These are phyloP conservation scores for Drosophila kurseongensis DNA, from an alignment of 1,140 invertebrate genomes.

Conservation along the genomic window DNA sequence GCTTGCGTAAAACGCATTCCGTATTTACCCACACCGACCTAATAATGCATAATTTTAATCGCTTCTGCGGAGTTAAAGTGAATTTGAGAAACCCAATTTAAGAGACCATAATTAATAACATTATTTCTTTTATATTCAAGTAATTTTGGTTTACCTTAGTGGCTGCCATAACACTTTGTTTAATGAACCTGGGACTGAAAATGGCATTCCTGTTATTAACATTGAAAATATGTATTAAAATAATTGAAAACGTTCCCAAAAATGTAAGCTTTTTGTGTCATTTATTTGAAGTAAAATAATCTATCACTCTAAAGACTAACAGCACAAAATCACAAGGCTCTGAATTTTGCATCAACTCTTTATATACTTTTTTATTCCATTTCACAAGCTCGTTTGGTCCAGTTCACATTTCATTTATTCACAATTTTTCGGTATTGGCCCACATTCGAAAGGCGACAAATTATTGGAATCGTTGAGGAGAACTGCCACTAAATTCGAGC, in stretches of 20 bases:
- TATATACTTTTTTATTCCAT: constrained; percentile 3
- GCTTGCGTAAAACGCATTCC: constrained; percentile 30
- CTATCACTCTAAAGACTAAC: not conserved
- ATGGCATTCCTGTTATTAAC: not conserved
- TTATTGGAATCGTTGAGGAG: constrained; percentile 8
- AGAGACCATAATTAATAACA: constrained; percentile 27
- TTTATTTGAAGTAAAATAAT: not conserved
- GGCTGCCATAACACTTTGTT: not conserved
- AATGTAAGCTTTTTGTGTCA: not conserved
- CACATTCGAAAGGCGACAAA: constrained; percentile 11
- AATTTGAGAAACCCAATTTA: constrained; percentile 26
- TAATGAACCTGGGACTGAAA: not conserved
- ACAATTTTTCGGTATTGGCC: constrained; percentile 9
- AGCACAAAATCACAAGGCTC: not conserved
- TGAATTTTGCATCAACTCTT: not conserved
- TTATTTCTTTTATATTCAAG: constrained; percentile 6
- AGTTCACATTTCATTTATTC: constrained; percentile 17
- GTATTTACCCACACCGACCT: constrained; percentile 24
- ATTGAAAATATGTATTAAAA: not conserved
- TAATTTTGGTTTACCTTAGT: not conserved
- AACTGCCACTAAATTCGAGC: constrained; percentile 11
- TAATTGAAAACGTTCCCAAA: not conserved
- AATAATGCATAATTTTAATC: constrained; percentile 29
- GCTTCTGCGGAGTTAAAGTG: constrained; percentile 6
- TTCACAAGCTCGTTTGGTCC: constrained; percentile 18